phyloP scores from a whole-genome alignment of 2,888 invertebrate genomes.

The Drosophila meridionalis region DNA sequence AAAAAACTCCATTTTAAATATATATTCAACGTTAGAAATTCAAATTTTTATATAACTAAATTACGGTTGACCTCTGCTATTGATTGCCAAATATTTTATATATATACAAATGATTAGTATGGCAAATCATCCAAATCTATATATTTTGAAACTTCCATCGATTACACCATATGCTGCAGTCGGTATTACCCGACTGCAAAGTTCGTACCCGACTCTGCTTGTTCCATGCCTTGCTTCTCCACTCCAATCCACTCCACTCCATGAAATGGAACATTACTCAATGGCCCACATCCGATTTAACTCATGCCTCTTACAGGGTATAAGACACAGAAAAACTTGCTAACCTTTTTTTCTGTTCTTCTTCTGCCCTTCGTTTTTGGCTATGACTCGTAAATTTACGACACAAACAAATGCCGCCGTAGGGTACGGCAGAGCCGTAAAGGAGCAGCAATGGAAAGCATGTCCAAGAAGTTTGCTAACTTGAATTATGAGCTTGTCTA shows the following conservation, averaged over 20 bases:
- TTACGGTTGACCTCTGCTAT: too few relatives aligned
- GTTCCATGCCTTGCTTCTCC: neutral
- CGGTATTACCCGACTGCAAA: neutral
- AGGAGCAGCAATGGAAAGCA: conserved; percentile 20
- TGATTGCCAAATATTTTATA: too few relatives aligned
- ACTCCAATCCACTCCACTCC: neutral
- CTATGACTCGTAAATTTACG: conserved; percentile 54
- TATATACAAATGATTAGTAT: too few relatives aligned
- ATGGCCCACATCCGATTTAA: conserved; percentile 7
- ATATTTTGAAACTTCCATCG: too few relatives aligned
- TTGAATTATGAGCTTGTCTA: conserved; percentile 67
- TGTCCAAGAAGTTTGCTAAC: conserved; percentile 52
- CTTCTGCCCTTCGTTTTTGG: conserved; percentile 20
- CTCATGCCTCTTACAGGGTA: conserved; percentile 7
- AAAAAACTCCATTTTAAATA: too few relatives aligned
- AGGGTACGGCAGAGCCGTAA: neutral
- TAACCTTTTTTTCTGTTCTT: conserved; percentile 22
- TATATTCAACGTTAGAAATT: too few relatives aligned
- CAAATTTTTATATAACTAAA: too few relatives aligned
- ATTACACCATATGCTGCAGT: neutral
- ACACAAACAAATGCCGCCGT: conserved; percentile 53
- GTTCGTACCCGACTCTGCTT: neutral
- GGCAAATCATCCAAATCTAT: too few relatives aligned
- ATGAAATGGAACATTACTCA: conserved; percentile 1
- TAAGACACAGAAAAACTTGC: conserved; percentile 27